A percentile compares a stretch with the other conserved stretches of the same genome.
Conservation (phyloP, 2,113 vertebrate genomes). For the Apteryx mantelli region DNA sequence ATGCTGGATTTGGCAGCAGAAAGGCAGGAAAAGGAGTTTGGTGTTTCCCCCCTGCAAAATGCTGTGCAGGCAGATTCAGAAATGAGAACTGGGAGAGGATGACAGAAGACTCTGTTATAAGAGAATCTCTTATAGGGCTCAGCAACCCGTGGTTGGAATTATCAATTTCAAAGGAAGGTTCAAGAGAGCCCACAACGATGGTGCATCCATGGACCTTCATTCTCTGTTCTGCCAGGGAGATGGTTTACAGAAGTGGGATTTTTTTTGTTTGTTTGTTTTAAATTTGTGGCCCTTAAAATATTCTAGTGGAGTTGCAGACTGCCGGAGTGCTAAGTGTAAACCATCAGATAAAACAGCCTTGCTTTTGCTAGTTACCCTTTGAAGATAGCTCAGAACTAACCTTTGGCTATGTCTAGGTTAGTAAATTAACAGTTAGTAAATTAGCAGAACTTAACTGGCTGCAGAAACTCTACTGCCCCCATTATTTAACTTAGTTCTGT, state of each 20-base stretch:
- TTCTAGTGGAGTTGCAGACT: not conserved
- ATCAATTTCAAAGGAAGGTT: not conserved
- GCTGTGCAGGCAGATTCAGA: not conserved
- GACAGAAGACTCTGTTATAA: not conserved
- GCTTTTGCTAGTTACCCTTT: fast-evolving
- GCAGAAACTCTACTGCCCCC: not conserved
- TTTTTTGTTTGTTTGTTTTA: not conserved
- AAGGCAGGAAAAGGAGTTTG: not conserved
- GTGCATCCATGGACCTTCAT: not conserved
- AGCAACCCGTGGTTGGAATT: not conserved
- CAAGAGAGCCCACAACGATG: not conserved
- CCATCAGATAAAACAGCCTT: not conserved
- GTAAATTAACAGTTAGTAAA: not conserved
- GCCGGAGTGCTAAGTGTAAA: not conserved
- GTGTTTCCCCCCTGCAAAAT: not conserved
- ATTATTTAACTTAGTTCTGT: no score
- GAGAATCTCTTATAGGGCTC: not conserved
- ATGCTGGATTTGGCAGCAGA: not conserved
- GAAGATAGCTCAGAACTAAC: not conserved
- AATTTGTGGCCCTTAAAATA: not conserved
- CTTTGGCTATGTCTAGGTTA: not conserved
- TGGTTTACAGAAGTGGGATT: not conserved
- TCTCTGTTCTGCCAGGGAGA: not conserved
- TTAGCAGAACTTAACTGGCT: not conserved
- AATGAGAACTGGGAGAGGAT: not conserved